Evolutionary conservation across 2,888 invertebrate genomes (phyloP).

Genomic region (Iselma pallidipennis): DNA sequence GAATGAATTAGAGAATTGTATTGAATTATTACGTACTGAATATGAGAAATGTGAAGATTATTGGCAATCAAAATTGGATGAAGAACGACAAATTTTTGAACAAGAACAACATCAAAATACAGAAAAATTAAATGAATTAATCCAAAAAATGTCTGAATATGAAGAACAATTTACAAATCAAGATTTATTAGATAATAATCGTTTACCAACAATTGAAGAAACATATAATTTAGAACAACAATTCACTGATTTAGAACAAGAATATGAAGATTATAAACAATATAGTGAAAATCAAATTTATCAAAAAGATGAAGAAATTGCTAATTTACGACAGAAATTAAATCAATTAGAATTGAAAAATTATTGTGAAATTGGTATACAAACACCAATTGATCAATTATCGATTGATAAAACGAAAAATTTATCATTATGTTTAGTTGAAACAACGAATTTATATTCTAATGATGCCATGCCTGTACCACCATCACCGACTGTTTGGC

Average conservation of each 20-base stretch:
- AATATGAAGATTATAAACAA: slow-evolving; percentile 64
- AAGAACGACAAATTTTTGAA: slow-evolving; percentile 74
- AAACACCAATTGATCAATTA: background rate
- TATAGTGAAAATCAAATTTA: slow-evolving; percentile 60
- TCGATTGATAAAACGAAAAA: slow-evolving; percentile 33
- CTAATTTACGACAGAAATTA: slow-evolving; percentile 58
- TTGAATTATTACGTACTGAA: slow-evolving; percentile 75
- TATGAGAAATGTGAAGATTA: slow-evolving; percentile 88
- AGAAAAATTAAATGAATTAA: slow-evolving; percentile 74
- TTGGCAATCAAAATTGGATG: slow-evolving; percentile 78
- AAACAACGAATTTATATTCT: slow-evolving; percentile 49
- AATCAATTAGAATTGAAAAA: slow-evolving; percentile 49
- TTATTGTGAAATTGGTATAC: background rate
- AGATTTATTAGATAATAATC: slow-evolving; percentile 53
- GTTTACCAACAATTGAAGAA: slow-evolving; percentile 80
- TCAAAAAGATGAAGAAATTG: slow-evolving; percentile 63
- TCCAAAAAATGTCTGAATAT: slow-evolving; percentile 77
- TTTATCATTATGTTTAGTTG: slow-evolving; percentile 49
- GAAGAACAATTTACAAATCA: slow-evolving; percentile 71
- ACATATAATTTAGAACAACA: slow-evolving; percentile 71
- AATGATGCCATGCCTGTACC: slow-evolving; percentile 45
- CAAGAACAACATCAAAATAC: slow-evolving; percentile 76
- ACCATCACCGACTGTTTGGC: background rate
- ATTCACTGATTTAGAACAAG: slow-evolving; percentile 71
- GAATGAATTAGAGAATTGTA: slow-evolving; percentile 71